Evolutionary conservation across 2,113 vertebrate genomes (phyloP), one percentile per base, ranked within the genome.

Genomic region (Tachycineta bicolor): DNA sequence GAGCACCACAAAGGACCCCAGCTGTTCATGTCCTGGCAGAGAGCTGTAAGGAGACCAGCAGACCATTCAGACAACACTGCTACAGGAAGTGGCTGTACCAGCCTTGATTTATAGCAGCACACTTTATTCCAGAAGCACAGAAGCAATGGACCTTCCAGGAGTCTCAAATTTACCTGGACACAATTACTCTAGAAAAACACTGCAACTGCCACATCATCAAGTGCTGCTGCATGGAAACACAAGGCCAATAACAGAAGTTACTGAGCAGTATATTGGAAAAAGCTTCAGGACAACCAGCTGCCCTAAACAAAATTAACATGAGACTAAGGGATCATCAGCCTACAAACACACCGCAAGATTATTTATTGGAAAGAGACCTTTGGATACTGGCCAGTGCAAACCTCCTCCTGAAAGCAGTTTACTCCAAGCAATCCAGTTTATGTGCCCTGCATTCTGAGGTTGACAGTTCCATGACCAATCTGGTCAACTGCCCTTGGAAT

Each of bases 401-500:
- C 11, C 6, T 28, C 23, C 56, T 53, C 28, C 46, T 64, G 59
- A 49, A 76, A 62, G 11, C 8, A 14, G 44, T 37, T 41, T 85
- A n/a, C 31, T 60, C 25, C 16, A 34, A 46, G 60, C 47, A 87
- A 84, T 25, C 22, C 11, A 31, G 7, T n/a, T 88, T 28, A 41
- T 20, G 14, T n/a, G 21, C 33, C 44, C n/a, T 64, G 15, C 0
- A 0, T 59, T 81, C 62, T 77, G 56, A 70, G 44, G 47, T 0
- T 83, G 39, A 69, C 31, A 67, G 60, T 47, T 91, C 44, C 44
- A 75, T 4, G 23, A 64, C 47, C 60, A 63, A 23, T 13, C 29
- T 78, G 69, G 28, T 60, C 52, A 93, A 34, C 11, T 52, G 71
- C 56, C 49, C 34, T 33, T 60, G 12, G 14, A 11, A 11, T 47